Base-by-base conservation (phyloP, 2,113 vertebrate genomes). In the Megaleporinus macrocephalus region DNA sequence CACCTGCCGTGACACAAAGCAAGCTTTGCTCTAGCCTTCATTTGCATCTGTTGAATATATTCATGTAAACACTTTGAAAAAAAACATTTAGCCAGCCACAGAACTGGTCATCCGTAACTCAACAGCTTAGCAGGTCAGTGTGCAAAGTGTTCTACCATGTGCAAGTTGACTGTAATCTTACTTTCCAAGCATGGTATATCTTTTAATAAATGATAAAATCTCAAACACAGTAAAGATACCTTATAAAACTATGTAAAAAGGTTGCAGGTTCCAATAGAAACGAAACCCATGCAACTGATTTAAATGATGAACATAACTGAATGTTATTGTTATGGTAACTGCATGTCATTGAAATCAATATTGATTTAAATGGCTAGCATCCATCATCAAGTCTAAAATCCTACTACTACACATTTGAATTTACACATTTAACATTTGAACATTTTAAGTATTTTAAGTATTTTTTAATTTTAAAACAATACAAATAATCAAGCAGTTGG, bases 1-100 rank as follows among this genome's bases (percentile, higher is more conserved):
- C 94, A 88, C 97, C 98, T 99, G 90, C 2, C 24, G 33, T 82
- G 53, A 83, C 53, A 82, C 24, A 65, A 57, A 75, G 70, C 20
- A 72, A 79, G 71, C 83, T 82, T 81, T 89, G 55, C 80, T 79
- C 78, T 30, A 75, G 44, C 16, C 13, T 47, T 76, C 29, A 88
- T 89, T 89, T 81, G 36, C 78, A 90, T 87, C 57, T 86, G 73
- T 86, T 88, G 69, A 81, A 92, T 90, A 78, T 87, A 87, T 88
- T 89, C 78, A 85, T 88, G 73, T 63, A 30, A 66, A 77, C 78
- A 87, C 83, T 82, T 24, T 33, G 5, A 30, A 41, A 80, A 85
- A 86, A 72, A 86, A 7, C 59, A 44, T 44, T 4, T 77, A 82
- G 76, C 62, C 79, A 79, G 62, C 65, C 71, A 74, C 71, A 27